Percentiles rank a stretch among this genome's conserved stretches.
phyloP scores from a whole-genome alignment of 2,888 invertebrate genomes.

The Altica lythri region DNA sequence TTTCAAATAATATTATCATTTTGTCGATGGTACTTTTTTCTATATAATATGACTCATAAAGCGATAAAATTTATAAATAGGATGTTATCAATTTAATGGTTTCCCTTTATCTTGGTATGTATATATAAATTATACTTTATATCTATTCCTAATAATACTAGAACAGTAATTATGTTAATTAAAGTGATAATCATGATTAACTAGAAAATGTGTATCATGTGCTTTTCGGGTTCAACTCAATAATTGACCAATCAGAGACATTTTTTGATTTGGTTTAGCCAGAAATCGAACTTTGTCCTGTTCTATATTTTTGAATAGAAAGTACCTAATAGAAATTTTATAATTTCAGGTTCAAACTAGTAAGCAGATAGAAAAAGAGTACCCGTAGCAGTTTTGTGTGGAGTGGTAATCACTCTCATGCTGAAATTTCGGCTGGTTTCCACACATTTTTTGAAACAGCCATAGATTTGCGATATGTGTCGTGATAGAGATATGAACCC shows the following conservation, averaged over 20 bases:
- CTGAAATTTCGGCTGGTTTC: constrained; percentile 92
- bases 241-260: too few relatives aligned
- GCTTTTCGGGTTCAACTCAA: not conserved
- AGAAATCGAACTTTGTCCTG: too few relatives aligned
- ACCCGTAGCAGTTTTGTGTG: constrained; percentile 27
- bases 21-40: too few relatives aligned
- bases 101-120: too few relatives aligned
- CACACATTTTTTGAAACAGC: constrained; percentile 91
- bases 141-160: too few relatives aligned
- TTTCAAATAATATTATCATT: too few relatives aligned
- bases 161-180: not conserved
- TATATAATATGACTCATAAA: too few relatives aligned
- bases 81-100: too few relatives aligned
- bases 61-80: too few relatives aligned
- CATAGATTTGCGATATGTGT: constrained; percentile 80
- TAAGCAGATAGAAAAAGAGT: constrained; percentile 15
- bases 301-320: not conserved
- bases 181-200: not conserved
- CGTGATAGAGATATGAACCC: constrained; percentile 77
- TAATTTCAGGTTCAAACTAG: constrained; percentile 30
- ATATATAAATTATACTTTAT: too few relatives aligned
- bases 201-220: not conserved
- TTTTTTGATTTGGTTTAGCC: too few relatives aligned
- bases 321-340: not conserved
- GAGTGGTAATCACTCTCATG: constrained; percentile 63